Conservation (phyloP, 2,113 vertebrate genomes). For the Ammodytes dubius region DNA sequence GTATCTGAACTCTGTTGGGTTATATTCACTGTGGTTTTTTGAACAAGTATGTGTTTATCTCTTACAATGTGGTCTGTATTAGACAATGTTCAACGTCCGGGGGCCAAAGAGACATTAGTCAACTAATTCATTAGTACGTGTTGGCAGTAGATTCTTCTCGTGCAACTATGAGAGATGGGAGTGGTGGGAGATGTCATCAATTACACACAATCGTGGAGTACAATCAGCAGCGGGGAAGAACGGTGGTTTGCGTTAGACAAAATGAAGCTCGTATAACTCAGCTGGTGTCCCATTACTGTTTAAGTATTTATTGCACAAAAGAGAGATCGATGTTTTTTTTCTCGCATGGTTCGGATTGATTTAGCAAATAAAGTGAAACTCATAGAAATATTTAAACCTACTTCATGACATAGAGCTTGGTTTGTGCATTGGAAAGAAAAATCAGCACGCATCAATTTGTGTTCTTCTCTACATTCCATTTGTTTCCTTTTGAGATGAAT, state of each 20-base stretch:
- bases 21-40: slow-evolving; percentile 18
- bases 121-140: slow-evolving; percentile 47
- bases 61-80: slow-evolving; percentile 8
- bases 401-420: neutral
- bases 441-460: neutral
- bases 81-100: slow-evolving; percentile 26
- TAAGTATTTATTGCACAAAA: slow-evolving; percentile 35
- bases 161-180: slow-evolving; percentile 47
- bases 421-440: neutral
- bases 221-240: slow-evolving; percentile 15
- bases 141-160: slow-evolving; percentile 32
- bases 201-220: slow-evolving; percentile 21
- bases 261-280: slow-evolving; percentile 40
- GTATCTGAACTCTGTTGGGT: slow-evolving; percentile 1
- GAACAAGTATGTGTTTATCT: slow-evolving; percentile 11
- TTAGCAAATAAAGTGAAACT: slow-evolving; percentile 1
- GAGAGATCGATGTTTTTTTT: slow-evolving; percentile 30
- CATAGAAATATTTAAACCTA: neutral
- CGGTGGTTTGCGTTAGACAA: slow-evolving; percentile 35
- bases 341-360: slow-evolving; percentile 1
- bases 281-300: slow-evolving; percentile 28
- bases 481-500: slow-evolving; percentile 19
- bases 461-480: slow-evolving; percentile 1
- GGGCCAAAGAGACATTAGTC: slow-evolving; percentile 40
- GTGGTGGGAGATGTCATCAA: slow-evolving; percentile 38